A percentile compares a stretch with the other conserved stretches of the same genome.
Evolutionary conservation across 92 coral and sea anemone species (phyloP).

Genomic region (Heliopora coerulea): DNA sequence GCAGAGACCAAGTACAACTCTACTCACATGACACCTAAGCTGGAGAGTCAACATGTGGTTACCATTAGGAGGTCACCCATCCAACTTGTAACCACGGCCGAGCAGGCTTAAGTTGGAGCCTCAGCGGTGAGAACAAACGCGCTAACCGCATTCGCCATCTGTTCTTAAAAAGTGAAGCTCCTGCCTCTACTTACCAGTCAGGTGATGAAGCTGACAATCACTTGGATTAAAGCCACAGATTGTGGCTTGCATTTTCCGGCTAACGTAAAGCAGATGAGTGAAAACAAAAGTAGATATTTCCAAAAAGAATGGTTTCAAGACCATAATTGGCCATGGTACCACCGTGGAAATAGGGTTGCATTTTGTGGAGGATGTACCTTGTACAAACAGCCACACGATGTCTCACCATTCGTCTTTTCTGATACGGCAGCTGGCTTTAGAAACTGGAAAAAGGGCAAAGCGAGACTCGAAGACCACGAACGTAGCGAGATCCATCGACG

Average conservation of each 20-base stretch:
- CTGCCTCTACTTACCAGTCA: slow-evolving; percentile 19
- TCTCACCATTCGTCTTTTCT: slow-evolving; percentile 38
- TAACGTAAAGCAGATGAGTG: slow-evolving; percentile 9
- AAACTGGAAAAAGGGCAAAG: slow-evolving; percentile 20
- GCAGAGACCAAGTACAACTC: too few relatives aligned
- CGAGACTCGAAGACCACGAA: slow-evolving; percentile 2
- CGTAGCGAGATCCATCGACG: slow-evolving; percentile 1
- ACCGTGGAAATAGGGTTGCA: slow-evolving; percentile 1
- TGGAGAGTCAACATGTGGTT: too few relatives aligned
- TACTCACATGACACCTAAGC: too few relatives aligned
- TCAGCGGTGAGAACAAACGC: too few relatives aligned
- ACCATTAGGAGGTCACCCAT: too few relatives aligned
- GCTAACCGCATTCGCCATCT: too few relatives aligned
- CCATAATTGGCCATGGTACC: slow-evolving; percentile 18
- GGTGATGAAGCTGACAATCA: slow-evolving; percentile 30
- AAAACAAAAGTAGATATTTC: slow-evolving; percentile 12
- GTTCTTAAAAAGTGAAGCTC: slow-evolving; percentile 23
- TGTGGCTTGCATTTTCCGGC: too few relatives aligned
- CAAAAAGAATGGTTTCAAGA: slow-evolving; percentile 15
- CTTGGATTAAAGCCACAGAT: too few relatives aligned
- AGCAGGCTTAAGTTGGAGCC: too few relatives aligned
- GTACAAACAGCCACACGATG: neutral
- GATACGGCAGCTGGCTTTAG: slow-evolving; percentile 31
- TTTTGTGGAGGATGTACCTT: slow-evolving; percentile 20
- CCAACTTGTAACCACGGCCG: too few relatives aligned